Evolutionary conservation across 2,888 invertebrate genomes (phyloP), one percentile per base, ranked within the genome.

Genomic region (Hyalella azteca): DNA sequence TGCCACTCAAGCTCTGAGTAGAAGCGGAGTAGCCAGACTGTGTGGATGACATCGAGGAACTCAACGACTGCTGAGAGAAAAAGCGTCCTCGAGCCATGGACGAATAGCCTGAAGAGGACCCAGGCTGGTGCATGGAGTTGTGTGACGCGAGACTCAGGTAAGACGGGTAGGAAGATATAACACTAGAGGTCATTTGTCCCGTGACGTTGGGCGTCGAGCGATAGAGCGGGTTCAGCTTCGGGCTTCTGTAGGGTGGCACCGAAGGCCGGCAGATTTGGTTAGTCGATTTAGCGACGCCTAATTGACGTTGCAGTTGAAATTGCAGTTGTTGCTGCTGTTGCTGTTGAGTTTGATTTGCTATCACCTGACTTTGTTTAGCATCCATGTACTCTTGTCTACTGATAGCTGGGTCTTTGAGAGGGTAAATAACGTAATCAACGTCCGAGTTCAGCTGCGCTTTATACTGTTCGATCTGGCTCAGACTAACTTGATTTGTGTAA

Each of bases 321-420:
- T 78, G 78, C 26, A 78, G 36, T 40, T 60, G 60, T 78, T 78
- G 78, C 9, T 78, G 50, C 7, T 32, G 40, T 84, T 22, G 86
- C 83, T 76, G 86, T 83, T 79, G 86, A 84, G 82, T 85, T 82
- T 81, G 80, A 36, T 76, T 83, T 45, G 83, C 85, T 19, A 84
- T 82, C 7, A 82, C 80, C 32, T 83, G 83, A 45, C 85, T 79
- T 86, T 94, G 91, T 87, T 95, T 95, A 78, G 95, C 94, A 86
- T 96, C 95, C 85, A 95, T 91, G 88, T 96, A 96, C 87, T 96
- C 95, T 88, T 95, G 95, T 87, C 95, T 94, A 85, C 95, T 95
- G 73, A 95, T 91, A 0, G 94, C 93, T 13, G 95, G 95, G 88
- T 96, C 95, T 88, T 95, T 95, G 83, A 95, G 88, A 0, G 95